phyloP scores from a whole-genome alignment of 2,888 invertebrate genomes.

The Flexamia atlantica region DNA sequence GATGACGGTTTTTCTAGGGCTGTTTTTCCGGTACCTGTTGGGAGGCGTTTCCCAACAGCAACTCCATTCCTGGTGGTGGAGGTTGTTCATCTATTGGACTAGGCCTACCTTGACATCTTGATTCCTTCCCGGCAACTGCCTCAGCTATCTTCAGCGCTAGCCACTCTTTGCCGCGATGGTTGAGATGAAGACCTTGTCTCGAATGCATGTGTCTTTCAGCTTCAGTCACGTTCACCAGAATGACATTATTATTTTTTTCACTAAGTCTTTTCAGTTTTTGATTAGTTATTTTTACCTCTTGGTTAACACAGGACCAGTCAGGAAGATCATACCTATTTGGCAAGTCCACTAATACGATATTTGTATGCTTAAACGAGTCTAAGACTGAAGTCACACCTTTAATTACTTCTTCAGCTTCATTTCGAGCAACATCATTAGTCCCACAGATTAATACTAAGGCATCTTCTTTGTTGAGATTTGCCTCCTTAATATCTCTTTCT shows the following conservation, averaged over 20 bases:
- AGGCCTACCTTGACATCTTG: not conserved
- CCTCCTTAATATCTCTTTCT: slow-evolving; percentile 10
- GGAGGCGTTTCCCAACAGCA: slow-evolving; percentile 23
- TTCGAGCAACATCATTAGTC: slow-evolving; percentile 18
- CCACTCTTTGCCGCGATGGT: not conserved
- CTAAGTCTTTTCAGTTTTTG: no score
- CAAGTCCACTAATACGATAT: not conserved
- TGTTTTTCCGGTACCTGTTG: not conserved
- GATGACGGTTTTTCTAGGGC: slow-evolving; percentile 1
- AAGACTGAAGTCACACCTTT: not conserved
- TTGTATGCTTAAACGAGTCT: slow-evolving; percentile 6
- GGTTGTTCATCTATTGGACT: not conserved
- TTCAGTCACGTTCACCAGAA: not conserved
- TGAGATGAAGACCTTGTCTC: not conserved
- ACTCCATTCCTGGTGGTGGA: slow-evolving; percentile 28
- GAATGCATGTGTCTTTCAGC: not conserved
- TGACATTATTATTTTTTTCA: slow-evolving; percentile 5
- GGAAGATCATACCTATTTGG: slow-evolving; percentile 35
- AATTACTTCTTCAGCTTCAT: slow-evolving; percentile 31
- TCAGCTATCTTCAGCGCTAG: not conserved
- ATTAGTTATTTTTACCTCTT: slow-evolving; percentile 19
- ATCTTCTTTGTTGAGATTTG: slow-evolving; percentile 21
- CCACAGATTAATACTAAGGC: slow-evolving; percentile 11
- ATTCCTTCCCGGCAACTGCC: not conserved
- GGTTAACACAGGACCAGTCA: slow-evolving; percentile 25